Evolutionary conservation across 2,797 vertebrate genomes (phyloP), one percentile per base, ranked within the genome.

Genomic region (Lepus townsendii): DNA sequence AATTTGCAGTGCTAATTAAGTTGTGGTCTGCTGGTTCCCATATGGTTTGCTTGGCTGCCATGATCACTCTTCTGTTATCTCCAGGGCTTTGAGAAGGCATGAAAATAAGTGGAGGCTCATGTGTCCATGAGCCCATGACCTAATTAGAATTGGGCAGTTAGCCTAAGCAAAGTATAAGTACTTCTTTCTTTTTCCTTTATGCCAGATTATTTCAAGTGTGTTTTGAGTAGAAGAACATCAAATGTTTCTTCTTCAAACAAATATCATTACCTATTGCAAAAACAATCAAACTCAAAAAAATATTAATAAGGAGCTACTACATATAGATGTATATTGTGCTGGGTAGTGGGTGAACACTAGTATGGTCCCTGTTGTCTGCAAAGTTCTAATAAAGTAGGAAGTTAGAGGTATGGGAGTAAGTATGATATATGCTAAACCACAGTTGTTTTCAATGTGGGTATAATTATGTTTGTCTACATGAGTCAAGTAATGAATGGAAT

Each of bases 1-100:
- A 77, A 91, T 90, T 83, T 96, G 78, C 77, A 77, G 77, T 79
- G 83, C 94, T 96, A 94, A 97, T 97, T 95, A 96, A 85, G 75
- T 65, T 96, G 92, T 92, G 93, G 77, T 90, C 84, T 92, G 12
- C 35, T 88, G 84, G 73, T 77, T 95, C 92, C 94, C 96, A 88
- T 91, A 95, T 93, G 96, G 62, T 96, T 96, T 88, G 16, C 71
- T 90, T 88, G 82, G 69, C 83, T 95, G 60, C 78, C 72, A 69
- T 54, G 90, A 69, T 88, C 77, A 42, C 22, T 91, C 73, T 84
- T 93, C 65, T 85, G 22, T 63, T 79, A 76, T 93, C 95, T 95
- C 91, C 35, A 83, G 89, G 83, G 86, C 50, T 95, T 96, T 95
- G 42, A 83, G 62, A 10, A 93, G 50, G 27, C 42, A 82, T 79